Evolutionary conservation across 2,888 invertebrate species (phyloP).

Genomic region (Mamestra brassicae): DNA sequence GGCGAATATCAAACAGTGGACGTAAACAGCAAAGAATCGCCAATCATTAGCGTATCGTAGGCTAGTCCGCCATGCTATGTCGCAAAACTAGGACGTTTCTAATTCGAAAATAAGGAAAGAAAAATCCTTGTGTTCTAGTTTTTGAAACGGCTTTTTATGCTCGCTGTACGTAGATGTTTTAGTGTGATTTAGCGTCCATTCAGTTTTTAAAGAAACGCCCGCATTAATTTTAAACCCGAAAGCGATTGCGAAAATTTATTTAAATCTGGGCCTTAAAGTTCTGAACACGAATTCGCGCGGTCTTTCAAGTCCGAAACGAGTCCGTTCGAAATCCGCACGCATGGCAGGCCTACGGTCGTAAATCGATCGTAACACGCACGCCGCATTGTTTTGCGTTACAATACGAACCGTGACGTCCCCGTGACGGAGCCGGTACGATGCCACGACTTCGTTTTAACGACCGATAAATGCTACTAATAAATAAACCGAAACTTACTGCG

Average conservation of each 20-base stretch:
- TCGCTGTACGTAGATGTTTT: background rate
- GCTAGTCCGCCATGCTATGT: constrained; percentile 33
- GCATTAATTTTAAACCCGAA: background rate
- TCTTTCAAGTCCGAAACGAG: constrained; percentile 42
- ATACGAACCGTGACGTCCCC: constrained; percentile 78
- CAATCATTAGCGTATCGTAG: constrained; percentile 50
- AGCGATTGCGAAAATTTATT: constrained; percentile 9
- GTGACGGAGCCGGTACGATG: constrained; percentile 75
- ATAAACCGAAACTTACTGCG: constrained; percentile 69
- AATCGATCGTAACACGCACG: constrained; percentile 76
- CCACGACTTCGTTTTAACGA: constrained; percentile 77
- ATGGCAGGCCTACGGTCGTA: constrained; percentile 69
- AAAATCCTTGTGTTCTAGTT: background rate
- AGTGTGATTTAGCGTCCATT: constrained; percentile 4
- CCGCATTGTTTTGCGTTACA: constrained; percentile 80
- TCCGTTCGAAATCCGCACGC: constrained; percentile 58
- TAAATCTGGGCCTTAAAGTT: constrained; percentile 10
- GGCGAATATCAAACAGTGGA: constrained; percentile 44
- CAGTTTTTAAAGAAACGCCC: background rate
- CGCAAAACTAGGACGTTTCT: constrained; percentile 30
- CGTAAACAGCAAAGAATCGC: constrained; percentile 40
- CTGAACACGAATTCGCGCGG: constrained; percentile 38
- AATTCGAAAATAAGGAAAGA: background rate
- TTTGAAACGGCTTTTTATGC: background rate
- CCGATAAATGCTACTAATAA: constrained; percentile 81